These are phyloP conservation scores for Steinernema khuongi DNA, from an alignment of 1,140 invertebrate species.

Conservation along the genomic window DNA sequence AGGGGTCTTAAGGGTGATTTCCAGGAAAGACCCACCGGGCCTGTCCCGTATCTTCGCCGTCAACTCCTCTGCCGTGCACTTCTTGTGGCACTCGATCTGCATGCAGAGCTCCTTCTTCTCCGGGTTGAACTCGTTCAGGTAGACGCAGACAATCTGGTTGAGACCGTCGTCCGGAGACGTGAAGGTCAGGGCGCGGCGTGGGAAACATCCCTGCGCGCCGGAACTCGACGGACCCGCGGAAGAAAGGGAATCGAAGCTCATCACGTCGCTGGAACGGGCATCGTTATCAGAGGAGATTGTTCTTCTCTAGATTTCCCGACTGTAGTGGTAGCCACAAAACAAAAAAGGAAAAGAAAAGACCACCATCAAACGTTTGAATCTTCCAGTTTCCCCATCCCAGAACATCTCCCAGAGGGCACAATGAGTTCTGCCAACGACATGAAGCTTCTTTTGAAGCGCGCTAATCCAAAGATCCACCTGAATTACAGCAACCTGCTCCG, in stretches of 20 bases:
- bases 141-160: conserved; percentile 45
- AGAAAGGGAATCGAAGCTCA: conserved; percentile 37
- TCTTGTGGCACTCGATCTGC: neutral
- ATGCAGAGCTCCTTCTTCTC: conserved; percentile 29
- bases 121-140: conserved; percentile 52
- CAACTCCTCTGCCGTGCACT: conserved; percentile 29
- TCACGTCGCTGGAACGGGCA: conserved; percentile 19
- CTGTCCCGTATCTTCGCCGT: conserved; percentile 28
- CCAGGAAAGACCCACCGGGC: neutral
- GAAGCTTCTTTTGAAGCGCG: too few relatives aligned
- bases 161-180: conserved; percentile 46
- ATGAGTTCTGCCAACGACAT: too few relatives aligned
- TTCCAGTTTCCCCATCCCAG: too few relatives aligned
- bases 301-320: too few relatives aligned
- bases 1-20: conserved; percentile 25
- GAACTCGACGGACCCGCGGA: conserved; percentile 11
- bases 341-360: too few relatives aligned
- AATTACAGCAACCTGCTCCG: too few relatives aligned
- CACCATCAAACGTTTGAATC: too few relatives aligned
- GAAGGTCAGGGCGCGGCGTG: conserved; percentile 50
- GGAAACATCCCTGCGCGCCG: conserved; percentile 35
- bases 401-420: too few relatives aligned
- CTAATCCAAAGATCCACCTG: too few relatives aligned
- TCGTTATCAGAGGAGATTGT: too few relatives aligned
- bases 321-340: too few relatives aligned